Evolutionary conservation across 2,113 vertebrate genomes (phyloP), one percentile per base, ranked within the genome.

Genomic region (Dromas ardeola): DNA sequence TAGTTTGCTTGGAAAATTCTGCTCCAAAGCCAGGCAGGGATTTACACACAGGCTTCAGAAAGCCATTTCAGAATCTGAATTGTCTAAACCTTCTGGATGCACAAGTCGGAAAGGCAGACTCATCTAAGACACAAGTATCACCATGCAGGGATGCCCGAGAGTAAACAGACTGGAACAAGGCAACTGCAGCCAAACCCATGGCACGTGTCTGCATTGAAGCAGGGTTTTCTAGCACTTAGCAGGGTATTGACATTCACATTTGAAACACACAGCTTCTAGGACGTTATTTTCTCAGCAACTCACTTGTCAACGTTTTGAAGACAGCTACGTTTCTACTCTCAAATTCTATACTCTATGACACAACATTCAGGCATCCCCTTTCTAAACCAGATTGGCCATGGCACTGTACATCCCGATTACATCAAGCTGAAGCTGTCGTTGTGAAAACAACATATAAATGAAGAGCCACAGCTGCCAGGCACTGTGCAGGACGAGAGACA

Each of bases 161-260:
- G 45, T 1, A 62, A 61, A 42, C 6, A 34, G 38, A 17, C 16
- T 8, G 29, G 11, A 84, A 40, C 10, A 25, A 53, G 49, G 52
- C 20, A 47, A 30, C 29, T 15, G 53, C 52, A 63, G 81, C 34
- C 88, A 69, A 52, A 50, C 3, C 13, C 13, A 17, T 0, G 2
- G n/a, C 66, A 67, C 0, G 0, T 1, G 16, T 63, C 29, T 21
- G 14, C 32, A 9, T 1, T 4, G 40, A 23, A 21, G 36, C 2
- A 18, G 42, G 38, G 13, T 34, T 67, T 78, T 45, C 69, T 20
- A 66, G 40, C 47, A 5, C 73, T n/a, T 55, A 7, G 19, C 58
- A 52, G 19, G 23, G 18, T 47, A 73, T 1, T 4, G 20, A 45
- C 22, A 26, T 27, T 63, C n/a, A 6, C 5, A 10, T 23, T 59